Percentiles rank a stretch among this genome's conserved stretches.
phyloP scores from a whole-genome alignment of 2,888 invertebrate genomes.

The Cheilosia grossa region DNA sequence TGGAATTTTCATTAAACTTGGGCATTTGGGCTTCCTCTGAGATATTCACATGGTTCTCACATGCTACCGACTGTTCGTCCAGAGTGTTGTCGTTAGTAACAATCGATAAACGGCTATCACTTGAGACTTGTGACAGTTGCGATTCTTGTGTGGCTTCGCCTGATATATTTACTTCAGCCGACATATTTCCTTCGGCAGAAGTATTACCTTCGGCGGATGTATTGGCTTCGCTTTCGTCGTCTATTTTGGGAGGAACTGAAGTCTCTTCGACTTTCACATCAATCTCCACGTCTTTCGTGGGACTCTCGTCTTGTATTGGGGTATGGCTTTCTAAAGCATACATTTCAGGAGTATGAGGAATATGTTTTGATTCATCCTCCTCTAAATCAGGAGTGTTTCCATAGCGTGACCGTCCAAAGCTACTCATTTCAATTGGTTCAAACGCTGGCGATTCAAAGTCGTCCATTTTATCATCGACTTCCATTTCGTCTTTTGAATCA shows the following conservation, averaged over 20 bases:
- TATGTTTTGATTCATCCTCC: constrained; percentile 49
- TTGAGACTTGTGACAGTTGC: constrained; percentile 86
- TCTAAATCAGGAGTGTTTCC: constrained; percentile 77
- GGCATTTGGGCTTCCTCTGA: constrained; percentile 83
- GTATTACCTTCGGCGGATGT: constrained; percentile 83
- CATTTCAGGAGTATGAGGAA: not conserved
- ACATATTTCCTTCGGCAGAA: constrained; percentile 81
- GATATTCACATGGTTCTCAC: constrained; percentile 80
- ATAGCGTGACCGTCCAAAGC: constrained; percentile 40
- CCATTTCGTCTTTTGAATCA: constrained; percentile 79
- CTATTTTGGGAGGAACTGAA: constrained; percentile 15
- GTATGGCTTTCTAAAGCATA: not conserved
- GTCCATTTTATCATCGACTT: constrained; percentile 78
- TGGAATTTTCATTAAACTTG: constrained; percentile 81
- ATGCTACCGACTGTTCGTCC: constrained; percentile 55
- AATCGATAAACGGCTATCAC: constrained; percentile 85
- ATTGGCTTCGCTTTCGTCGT: constrained; percentile 75
- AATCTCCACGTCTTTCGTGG: constrained; percentile 76
- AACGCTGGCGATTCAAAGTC: constrained; percentile 88
- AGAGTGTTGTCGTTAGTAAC: constrained; percentile 84
- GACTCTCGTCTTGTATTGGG: constrained; percentile 57
- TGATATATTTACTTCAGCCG: constrained; percentile 80
- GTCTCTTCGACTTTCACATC: constrained; percentile 34
- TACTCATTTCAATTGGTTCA: constrained; percentile 85
- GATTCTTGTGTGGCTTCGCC: constrained; percentile 85